Base-by-base conservation (phyloP, 2,797 vertebrate species). In the Pterois miles region DNA sequence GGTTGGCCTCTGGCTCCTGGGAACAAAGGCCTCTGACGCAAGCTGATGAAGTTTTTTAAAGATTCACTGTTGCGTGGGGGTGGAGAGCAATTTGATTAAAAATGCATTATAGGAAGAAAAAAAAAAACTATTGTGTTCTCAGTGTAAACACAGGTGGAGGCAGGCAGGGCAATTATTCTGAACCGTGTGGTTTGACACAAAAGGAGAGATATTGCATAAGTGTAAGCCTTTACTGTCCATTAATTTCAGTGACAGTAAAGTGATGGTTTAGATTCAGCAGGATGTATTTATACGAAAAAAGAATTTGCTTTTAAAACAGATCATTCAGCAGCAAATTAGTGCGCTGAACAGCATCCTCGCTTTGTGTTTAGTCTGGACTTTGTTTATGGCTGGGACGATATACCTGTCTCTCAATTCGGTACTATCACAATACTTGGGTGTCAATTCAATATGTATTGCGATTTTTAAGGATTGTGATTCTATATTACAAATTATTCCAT, bases 131-230 rank as follows among this genome's bases (percentile, higher is more conserved):
- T 74, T 74, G 60, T 74, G 74, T 62, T 80, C 53, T 33, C 27
- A 48, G 73, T 75, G 83, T 89, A 83, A 88, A 91, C 83, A 88
- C 83, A 86, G 76, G 75, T 76, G 58, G 77, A 85, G 64, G 53
- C 56, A 75, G 13, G 20, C 29, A 3, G 40, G 66, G 68, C 59
- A 40, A 60, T 87, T 71, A 84, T 71, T 82, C 75, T 73, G 60
- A 38, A 60, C 75, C 27, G 63, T 60, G 54, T 86, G 83, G 86
- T 88, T 78, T 78, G 83, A 89, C 88, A 88, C 64, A 70, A 80
- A 78, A 75, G 71, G 29, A 81, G 67, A 85, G 71, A 71, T 75
- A 83, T 74, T 77, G 81, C 71, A 70, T 74, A 36, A 81, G 56
- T 65, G 66, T 46, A 54, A 70, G 38, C 59, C 40, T 66, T 31